Conservation (phyloP, 2,113 vertebrate genomes). For the Lepidothrix coronata region DNA sequence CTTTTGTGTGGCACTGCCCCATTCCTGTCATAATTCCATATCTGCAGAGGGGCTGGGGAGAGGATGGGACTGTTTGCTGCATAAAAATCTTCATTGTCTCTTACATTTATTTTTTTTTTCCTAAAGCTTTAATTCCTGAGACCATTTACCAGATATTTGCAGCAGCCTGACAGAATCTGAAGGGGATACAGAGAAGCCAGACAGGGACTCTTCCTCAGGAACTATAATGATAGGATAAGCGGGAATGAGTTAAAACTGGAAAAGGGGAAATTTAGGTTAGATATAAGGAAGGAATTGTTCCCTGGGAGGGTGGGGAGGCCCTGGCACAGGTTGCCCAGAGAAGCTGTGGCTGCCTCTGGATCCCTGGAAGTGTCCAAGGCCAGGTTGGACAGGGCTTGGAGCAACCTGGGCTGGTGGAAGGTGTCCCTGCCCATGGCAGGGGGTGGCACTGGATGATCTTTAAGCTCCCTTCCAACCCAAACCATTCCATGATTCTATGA, state of each 20-base stretch:
- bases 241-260: not conserved
- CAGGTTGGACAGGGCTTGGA: not conserved
- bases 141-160: not conserved
- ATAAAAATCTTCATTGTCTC: not conserved
- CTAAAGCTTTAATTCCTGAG: not conserved
- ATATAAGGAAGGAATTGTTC: not conserved
- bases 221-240: not conserved
- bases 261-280: not conserved
- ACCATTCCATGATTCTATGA: not conserved
- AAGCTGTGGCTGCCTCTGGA: not conserved
- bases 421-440: not conserved
- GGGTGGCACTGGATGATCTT: not conserved
- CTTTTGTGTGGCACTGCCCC: not conserved
- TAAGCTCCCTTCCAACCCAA: not conserved
- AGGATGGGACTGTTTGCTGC: not conserved
- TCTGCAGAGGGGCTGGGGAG: not conserved
- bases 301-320: no score
- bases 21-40: not conserved
- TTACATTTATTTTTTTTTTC: not conserved
- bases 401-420: rapidly evolving
- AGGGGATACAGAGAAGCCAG: not conserved
- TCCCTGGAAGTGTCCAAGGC: not conserved
- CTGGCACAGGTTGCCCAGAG: not conserved
- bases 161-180: not conserved
- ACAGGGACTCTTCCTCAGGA: no score